phyloP scores from a whole-genome alignment of 92 coral and sea anemone species.

The Montipora capitata region DNA sequence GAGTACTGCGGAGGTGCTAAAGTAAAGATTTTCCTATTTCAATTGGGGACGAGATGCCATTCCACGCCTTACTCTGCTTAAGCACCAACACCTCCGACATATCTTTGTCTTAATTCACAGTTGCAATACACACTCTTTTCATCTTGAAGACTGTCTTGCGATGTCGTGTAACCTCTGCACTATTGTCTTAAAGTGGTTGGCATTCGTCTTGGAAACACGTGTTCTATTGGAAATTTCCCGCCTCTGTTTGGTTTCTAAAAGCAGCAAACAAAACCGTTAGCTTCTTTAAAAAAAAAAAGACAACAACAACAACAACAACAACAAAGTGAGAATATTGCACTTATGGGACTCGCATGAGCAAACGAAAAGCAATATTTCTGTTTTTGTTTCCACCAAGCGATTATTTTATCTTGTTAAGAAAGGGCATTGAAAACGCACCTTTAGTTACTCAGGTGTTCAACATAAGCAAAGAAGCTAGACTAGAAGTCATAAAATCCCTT shows the following conservation, averaged over 20 bases:
- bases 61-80: neutral
- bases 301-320: no score
- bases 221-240: conserved; percentile 40
- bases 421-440: no score
- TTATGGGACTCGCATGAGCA: no score
- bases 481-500: no score
- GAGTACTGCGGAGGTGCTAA: neutral
- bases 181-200: conserved; percentile 43
- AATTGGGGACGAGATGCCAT: neutral
- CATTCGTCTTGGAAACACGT: conserved; percentile 11
- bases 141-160: conserved; percentile 59
- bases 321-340: no score
- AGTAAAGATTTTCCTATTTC: neutral
- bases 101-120: neutral
- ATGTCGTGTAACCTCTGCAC: conserved; percentile 66
- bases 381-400: no score
- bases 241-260: conserved; percentile 15
- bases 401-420: no score
- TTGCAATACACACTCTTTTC: neutral
- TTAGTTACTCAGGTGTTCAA: no score
- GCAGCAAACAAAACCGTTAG: neutral
- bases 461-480: no score
- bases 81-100: neutral
- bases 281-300: no score
- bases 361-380: no score